Conservation (phyloP, 1,140 invertebrate genomes). For the Ooceraea biroi region DNA sequence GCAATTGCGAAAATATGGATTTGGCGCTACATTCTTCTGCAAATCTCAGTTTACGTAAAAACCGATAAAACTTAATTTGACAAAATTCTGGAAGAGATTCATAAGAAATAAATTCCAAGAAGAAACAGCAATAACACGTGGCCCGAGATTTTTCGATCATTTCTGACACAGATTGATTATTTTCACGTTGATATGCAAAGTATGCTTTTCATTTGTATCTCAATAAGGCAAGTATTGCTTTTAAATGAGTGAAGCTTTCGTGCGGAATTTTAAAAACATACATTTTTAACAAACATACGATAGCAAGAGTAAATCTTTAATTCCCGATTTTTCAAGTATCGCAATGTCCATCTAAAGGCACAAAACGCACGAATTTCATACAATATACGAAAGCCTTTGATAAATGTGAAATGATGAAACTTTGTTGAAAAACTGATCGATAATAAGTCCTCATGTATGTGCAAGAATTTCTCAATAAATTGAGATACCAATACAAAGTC, state of each 20-base stretch:
- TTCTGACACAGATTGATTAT: constrained; percentile 8
- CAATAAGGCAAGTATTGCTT: no score
- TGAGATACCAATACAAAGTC: neutral
- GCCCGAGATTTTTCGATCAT: constrained; percentile 2
- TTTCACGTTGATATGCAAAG: neutral
- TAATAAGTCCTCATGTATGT: neutral
- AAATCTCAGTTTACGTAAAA: constrained; percentile 25
- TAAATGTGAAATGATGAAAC: neutral
- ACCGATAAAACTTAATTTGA: constrained; percentile 22
- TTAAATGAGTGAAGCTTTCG: neutral
- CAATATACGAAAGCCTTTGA: neutral
- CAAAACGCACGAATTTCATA: neutral
- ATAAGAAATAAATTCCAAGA: neutral
- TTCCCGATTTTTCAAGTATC: neutral
- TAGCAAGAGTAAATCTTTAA: neutral
- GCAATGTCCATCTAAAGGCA: neutral
- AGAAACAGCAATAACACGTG: neutral
- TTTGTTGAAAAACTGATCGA: neutral
- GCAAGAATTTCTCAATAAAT: neutral
- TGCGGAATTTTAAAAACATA: no score
- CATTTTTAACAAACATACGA: no score
- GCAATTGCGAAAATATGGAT: constrained; percentile 15
- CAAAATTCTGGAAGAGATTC: neutral
- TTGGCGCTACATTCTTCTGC: constrained; percentile 4
- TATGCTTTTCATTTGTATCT: neutral